Base-by-base conservation (phyloP, 2,113 vertebrate species). In the Mus spicilegus region DNA sequence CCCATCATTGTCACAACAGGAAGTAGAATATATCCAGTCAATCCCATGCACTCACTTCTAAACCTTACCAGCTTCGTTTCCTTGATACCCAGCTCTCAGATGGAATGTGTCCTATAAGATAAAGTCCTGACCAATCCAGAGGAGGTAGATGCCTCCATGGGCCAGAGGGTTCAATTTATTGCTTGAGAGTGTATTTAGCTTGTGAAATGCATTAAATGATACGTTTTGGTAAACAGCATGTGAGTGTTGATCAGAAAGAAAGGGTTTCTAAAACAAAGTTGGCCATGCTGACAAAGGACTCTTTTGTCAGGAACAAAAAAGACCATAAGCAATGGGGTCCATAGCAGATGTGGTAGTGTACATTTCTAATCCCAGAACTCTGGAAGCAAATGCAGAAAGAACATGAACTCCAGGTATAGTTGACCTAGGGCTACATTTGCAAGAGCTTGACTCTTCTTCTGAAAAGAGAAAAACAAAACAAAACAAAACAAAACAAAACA, bases 121-220 rank as follows among this genome's bases (percentile, higher is more conserved):
- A 30, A 87, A 73, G 58, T 56, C 67, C 39, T 80, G 58, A 78
- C 69, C 58, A 92, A 87, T 49, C 75, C 93, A 89, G 36, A 86
- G 51, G 36, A 81, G 58, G 20, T 85, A 39, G 36, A 36, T 28
- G 14, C 67, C 36, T 76, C 42, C 46, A 86, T n/a, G 39, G 39
- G 78, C 78, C 86, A 80, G 91, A 67, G 82, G 69, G 22, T 65
- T 69, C 51, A 69, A 82, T 89, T 89, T 88, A 67, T 30, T 61
- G 54, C 51, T 87, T 22, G n/a, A 91, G 61, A 73, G 4, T 28
- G 94, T 81, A 93, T 94, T 89, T 77, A 93, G 39, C 12, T 91
- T 78, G 36, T 91, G 77, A 94, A 91, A 78, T 73, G 87, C 33
- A 90, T 96, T 89, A 82, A 91, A 72, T 76, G 33, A 88, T 88